Conservation (phyloP, 2,888 invertebrate species). For the Agonopterix alstromeriana region DNA sequence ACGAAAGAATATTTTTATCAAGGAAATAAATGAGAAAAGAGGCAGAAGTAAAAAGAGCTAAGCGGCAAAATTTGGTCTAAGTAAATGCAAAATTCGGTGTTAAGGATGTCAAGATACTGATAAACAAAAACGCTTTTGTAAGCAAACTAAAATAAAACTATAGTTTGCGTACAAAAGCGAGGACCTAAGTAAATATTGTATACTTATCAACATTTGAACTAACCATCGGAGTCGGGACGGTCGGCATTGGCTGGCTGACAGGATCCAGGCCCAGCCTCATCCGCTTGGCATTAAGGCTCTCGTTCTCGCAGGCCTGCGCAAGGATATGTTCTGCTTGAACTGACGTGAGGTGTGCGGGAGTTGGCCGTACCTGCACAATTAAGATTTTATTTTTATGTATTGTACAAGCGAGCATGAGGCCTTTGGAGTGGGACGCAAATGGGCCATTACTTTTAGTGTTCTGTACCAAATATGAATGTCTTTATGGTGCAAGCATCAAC, state of each 20-base stretch:
- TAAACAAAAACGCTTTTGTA: too few relatives aligned
- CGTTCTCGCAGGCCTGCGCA: conserved; percentile 97
- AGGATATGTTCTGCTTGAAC: conserved; percentile 97
- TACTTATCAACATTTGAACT: conserved; percentile 14
- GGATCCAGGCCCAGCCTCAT: conserved; percentile 98
- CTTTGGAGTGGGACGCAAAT: too few relatives aligned
- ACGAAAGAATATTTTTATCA: too few relatives aligned
- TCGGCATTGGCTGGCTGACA: conserved; percentile 92
- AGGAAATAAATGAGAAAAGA: too few relatives aligned
- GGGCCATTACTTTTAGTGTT: too few relatives aligned
- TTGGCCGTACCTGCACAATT: conserved; percentile 87
- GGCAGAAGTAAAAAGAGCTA: background rate
- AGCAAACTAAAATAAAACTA: too few relatives aligned
- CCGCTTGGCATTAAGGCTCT: conserved; percentile 97
- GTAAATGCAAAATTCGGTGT: background rate
- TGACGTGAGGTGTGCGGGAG: conserved; percentile 96
- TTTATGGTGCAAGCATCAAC: too few relatives aligned
- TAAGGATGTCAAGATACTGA: background rate
- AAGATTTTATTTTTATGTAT: too few relatives aligned
- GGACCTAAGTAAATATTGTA: background rate
- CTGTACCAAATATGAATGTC: too few relatives aligned
- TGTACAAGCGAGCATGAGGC: too few relatives aligned
- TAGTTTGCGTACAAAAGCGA: background rate
- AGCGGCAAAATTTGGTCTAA: too few relatives aligned
- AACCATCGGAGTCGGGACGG: conserved; percentile 80